A percentile compares a stretch with the other conserved stretches of the same genome.
Conservation (phyloP, 2,113 vertebrate genomes). For the Rhynchopsitta pachyrhyncha region DNA sequence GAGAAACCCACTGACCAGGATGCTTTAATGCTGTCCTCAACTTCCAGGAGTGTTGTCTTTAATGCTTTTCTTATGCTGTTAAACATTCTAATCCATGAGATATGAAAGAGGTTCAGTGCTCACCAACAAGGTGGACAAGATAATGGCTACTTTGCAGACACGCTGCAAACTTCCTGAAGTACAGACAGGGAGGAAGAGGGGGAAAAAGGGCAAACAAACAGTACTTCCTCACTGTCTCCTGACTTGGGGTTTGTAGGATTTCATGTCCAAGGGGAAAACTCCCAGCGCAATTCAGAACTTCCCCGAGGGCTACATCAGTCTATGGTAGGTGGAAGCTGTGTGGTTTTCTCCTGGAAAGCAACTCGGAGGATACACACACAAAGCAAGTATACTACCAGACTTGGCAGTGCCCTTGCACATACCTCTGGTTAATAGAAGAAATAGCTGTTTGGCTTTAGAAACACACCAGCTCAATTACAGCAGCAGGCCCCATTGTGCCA, state of each 20-base stretch:
- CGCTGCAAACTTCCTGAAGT: background rate
- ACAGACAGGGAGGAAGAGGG: background rate
- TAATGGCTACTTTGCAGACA: background rate
- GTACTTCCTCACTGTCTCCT: background rate
- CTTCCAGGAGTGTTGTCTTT: background rate
- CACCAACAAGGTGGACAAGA: background rate
- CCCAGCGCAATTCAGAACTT: background rate
- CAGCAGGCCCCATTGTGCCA: background rate
- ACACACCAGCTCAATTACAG: background rate
- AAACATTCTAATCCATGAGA: background rate
- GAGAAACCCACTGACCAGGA: background rate
- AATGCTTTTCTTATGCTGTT: background rate
- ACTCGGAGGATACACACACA: background rate
- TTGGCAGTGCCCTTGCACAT: background rate
- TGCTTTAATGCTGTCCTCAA: background rate
- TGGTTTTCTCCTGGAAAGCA: slow-evolving; percentile 25
- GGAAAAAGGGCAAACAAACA: background rate
- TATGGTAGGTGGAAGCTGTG: background rate
- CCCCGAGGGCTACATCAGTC: background rate
- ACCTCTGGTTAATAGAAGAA: background rate
- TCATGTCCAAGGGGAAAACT: background rate
- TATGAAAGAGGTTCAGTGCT: background rate
- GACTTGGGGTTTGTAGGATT: background rate
- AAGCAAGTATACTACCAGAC: background rate
- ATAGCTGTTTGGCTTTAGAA: background rate